Conservation (phyloP, 2,797 vertebrate species). For the Capromys pilorides region DNA sequence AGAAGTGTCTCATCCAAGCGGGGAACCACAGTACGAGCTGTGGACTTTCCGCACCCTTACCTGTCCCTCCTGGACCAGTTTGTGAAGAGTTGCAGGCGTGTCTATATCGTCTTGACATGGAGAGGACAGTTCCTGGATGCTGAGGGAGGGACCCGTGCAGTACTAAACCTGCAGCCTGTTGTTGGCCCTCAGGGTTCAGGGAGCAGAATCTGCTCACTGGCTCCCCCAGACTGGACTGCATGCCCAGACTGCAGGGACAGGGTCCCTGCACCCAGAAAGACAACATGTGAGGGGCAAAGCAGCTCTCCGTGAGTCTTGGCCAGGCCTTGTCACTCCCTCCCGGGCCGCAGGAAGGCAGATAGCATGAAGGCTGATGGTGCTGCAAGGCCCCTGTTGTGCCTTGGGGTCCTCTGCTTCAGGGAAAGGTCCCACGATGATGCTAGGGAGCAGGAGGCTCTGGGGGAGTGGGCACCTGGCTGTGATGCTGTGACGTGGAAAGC, state of each 20-base stretch:
- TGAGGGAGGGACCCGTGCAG: neutral
- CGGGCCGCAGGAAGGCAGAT: neutral
- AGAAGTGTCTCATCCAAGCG: neutral
- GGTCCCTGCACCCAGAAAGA: neutral
- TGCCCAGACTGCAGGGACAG: neutral
- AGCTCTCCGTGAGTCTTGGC: neutral
- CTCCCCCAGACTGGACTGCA: too few species aligned
- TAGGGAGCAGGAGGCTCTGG: neutral
- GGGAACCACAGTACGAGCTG: neutral
- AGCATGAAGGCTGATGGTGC: neutral
- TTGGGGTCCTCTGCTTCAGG: neutral
- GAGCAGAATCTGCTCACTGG: neutral
- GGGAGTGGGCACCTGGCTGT: too few species aligned
- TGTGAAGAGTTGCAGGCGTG: neutral
- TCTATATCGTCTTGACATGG: neutral
- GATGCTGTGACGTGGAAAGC: neutral
- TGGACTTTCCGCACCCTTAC: neutral
- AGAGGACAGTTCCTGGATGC: neutral
- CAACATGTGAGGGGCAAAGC: neutral
- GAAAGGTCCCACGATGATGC: neutral
- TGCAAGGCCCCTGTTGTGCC: neutral
- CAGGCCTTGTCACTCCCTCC: neutral
- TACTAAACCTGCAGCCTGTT: neutral
- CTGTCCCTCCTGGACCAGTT: neutral
- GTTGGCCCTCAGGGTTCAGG: neutral